These are phyloP conservation scores for Nomia melanderi DNA, from an alignment of 1,140 invertebrate genomes.

Conservation along the genomic window DNA sequence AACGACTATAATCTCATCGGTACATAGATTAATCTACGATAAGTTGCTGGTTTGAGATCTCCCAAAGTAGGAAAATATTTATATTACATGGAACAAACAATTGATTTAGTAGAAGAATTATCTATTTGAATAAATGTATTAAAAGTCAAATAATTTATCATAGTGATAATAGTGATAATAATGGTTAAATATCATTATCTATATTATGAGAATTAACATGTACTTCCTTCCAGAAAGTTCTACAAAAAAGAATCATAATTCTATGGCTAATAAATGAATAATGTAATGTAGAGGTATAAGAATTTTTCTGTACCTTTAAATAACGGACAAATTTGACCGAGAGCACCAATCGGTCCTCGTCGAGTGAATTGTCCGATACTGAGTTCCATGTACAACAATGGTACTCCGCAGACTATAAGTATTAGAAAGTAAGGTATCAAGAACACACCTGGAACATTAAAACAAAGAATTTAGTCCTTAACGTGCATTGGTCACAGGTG, in stretches of 20 bases:
- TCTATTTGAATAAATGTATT: too few species aligned
- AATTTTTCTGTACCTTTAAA: constrained; percentile 87
- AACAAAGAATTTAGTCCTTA: background rate
- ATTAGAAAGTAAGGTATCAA: constrained; percentile 92
- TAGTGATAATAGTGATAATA: too few species aligned
- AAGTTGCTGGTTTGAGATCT: too few species aligned
- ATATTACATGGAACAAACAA: too few species aligned
- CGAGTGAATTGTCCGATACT: constrained; percentile 91
- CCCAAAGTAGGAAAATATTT: too few species aligned
- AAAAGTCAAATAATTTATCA: too few species aligned
- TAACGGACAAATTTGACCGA: constrained; percentile 91
- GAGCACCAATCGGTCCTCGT: constrained; percentile 89
- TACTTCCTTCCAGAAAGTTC: too few species aligned
- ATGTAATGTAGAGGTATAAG: background rate
- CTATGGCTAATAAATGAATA: background rate
- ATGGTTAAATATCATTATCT: too few species aligned
- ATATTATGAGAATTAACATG: too few species aligned
- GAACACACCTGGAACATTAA: constrained; percentile 87
- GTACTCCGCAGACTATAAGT: constrained; percentile 89
- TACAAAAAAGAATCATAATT: background rate
- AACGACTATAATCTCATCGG: too few species aligned
- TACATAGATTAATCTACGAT: too few species aligned
- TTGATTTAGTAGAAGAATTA: too few species aligned
- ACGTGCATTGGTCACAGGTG: background rate
- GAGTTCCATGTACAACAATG: constrained; percentile 92